These are phyloP conservation scores for Psylliodes chrysocephalus DNA, from an alignment of 2,888 invertebrate genomes.

Conservation along the genomic window DNA sequence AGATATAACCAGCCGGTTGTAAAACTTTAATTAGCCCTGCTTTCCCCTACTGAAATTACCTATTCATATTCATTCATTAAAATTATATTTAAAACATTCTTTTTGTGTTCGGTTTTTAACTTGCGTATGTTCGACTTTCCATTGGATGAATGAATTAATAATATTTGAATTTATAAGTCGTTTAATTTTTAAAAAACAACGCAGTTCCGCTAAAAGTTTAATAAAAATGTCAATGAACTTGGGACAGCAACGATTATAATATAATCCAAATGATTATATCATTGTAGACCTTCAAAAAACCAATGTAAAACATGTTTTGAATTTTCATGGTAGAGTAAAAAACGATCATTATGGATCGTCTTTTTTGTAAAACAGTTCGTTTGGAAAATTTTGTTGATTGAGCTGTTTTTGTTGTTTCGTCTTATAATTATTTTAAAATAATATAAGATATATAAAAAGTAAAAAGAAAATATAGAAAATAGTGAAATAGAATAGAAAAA, in stretches of 20 bases:
- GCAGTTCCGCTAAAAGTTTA: constrained; percentile 24
- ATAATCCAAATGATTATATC: constrained; percentile 20
- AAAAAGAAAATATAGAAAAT: no score
- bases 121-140: background rate
- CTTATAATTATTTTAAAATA: no score
- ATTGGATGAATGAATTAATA: constrained; percentile 22
- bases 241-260: constrained; percentile 17
- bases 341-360: background rate
- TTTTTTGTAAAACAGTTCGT: no score
- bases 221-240: constrained; percentile 28
- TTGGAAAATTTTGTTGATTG: background rate
- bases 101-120: background rate
- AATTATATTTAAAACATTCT: background rate
- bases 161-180: constrained; percentile 27
- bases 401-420: background rate
- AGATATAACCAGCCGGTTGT: no score
- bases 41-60: background rate
- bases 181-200: constrained; percentile 26
- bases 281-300: constrained; percentile 20
- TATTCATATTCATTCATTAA: constrained; percentile 17
- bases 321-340: constrained; percentile 10
- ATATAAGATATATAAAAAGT: no score
- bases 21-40: no score
- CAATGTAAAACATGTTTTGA: constrained; percentile 21
- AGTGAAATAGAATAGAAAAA: no score